Base-by-base conservation (phyloP, 2,888 invertebrate genomes). In the Cryptophagus acutangulus region DNA sequence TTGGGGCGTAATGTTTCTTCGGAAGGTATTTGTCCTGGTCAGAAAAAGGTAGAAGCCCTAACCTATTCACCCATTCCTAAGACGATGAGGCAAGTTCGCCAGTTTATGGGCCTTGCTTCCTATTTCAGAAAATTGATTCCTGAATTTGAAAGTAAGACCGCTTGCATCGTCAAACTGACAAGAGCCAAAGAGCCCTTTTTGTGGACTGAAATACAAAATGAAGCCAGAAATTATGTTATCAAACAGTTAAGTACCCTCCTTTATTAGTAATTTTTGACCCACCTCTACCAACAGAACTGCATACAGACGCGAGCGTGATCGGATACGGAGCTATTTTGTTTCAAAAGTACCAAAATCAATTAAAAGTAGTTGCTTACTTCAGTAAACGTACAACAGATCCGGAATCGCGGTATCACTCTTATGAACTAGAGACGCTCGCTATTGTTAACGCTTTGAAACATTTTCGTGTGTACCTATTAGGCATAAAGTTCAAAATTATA, bases 101-200 rank as follows among this genome's bases (percentile, higher is more conserved):
- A 57, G 17, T 58, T 62, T 36, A 26, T 62, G 37, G 60, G 61
- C n/a, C 35, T 65, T 1, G 55, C 62, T 1, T 46, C 47, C 0
- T 65, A 54, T 39, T 62, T 62, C 25, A 36, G 60, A 2, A 60
- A 57, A 38, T 64, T 56, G 34, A 49, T 61, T 41, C 34, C 18
- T 49, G 52, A 38, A 8, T 57, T 55, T 35, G 46, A 50, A 4
- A 34, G 33, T n/a, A n/a, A 18, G 16, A 28, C 10, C 3, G 38
- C 38, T 4, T 17, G 17, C 14, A 38, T 38, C n/a, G 34, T 33
- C 9, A 6, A 35, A 25, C 28, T 35, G 13, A 35, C 30, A 4
- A 35, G 26, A 35, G 24, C 18, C 9, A 29, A 36, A 15, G 13
- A 5, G 9, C 33, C 8, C 10, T n/a, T n/a, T n/a, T n/a, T n/a